Conservation (phyloP, 2,888 invertebrate genomes). For the Fissipunctia ypsillon region DNA sequence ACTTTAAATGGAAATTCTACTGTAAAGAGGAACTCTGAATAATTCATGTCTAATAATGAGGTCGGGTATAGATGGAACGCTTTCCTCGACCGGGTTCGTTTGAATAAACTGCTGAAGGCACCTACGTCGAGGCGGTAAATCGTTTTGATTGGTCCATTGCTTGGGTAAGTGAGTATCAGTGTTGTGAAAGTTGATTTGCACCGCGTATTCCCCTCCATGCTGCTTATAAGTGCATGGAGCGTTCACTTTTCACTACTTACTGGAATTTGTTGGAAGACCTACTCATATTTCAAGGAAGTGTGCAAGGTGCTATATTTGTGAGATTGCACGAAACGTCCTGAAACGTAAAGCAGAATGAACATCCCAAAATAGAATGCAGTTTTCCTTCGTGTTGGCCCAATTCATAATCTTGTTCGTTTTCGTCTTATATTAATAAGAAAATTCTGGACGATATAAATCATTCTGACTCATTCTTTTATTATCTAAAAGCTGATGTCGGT, state of each 20-base stretch:
- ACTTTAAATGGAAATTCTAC: slow-evolving; percentile 38
- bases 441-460: slow-evolving; percentile 57
- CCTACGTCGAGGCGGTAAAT: slow-evolving; percentile 66
- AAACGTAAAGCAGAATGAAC: slow-evolving; percentile 6
- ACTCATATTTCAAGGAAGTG: slow-evolving; percentile 16
- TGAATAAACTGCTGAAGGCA: slow-evolving; percentile 73
- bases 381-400: slow-evolving; percentile 38
- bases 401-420: slow-evolving; percentile 32
- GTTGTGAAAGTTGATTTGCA: slow-evolving; percentile 87
- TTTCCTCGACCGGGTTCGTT: slow-evolving; percentile 72
- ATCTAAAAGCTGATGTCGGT: slow-evolving; percentile 47
- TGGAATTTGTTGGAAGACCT: slow-evolving; percentile 32
- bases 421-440: slow-evolving; percentile 50
- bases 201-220: slow-evolving; percentile 69
- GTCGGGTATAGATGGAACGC: slow-evolving; percentile 72
- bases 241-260: slow-evolving; percentile 72
- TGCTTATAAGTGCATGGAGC: slow-evolving; percentile 61
- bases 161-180: slow-evolving; percentile 72
- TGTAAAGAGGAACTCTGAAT: slow-evolving; percentile 74
- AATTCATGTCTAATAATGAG: slow-evolving; percentile 79
- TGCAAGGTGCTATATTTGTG: not conserved
- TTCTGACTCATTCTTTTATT: slow-evolving; percentile 35
- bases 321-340: slow-evolving; percentile 6
- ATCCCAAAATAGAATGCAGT: slow-evolving; percentile 24
- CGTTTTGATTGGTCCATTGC: slow-evolving; percentile 71